A percentile compares a stretch with the other conserved stretches of the same genome.
Evolutionary conservation across 2,113 vertebrate species (phyloP).

Genomic region (Polypterus senegalus): DNA sequence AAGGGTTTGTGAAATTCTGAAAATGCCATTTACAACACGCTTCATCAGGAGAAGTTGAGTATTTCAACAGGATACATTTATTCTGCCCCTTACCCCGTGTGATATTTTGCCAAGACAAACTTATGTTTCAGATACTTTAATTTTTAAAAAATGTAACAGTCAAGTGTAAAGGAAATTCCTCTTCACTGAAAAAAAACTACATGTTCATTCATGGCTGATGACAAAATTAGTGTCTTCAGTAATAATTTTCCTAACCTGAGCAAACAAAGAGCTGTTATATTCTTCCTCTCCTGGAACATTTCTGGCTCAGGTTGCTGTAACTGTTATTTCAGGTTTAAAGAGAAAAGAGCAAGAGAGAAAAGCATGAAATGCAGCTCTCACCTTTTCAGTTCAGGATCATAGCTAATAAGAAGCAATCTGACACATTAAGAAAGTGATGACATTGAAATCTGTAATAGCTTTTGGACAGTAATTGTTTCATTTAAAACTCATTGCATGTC

Average conservation of each 20-base stretch:
- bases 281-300: not conserved
- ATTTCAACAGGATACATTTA: conserved; percentile 60
- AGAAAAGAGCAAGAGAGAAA: no score
- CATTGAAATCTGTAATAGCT: no score
- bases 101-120: conserved; percentile 52
- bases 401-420: no score
- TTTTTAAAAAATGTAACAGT: conserved; percentile 46
- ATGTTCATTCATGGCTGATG: conserved; percentile 26
- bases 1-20: no score
- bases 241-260: conserved; percentile 17
- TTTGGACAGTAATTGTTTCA: no score
- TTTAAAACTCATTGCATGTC: no score
- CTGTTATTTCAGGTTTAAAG: not conserved
- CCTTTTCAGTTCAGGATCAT: no score
- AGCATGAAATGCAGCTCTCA: no score
- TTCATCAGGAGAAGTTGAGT: conserved; percentile 46
- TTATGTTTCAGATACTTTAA: conserved; percentile 16
- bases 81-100: conserved; percentile 44
- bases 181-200: conserved; percentile 24
- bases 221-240: conserved; percentile 27
- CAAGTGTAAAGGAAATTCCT: conserved; percentile 57
- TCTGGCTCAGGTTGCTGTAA: not conserved
- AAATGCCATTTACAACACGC: conserved; percentile 5
- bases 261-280: not conserved
- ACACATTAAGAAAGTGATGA: no score